These are phyloP conservation scores for Caenorhabditis inopinata DNA, from an alignment of 1,140 invertebrate genomes.

Conservation along the genomic window DNA sequence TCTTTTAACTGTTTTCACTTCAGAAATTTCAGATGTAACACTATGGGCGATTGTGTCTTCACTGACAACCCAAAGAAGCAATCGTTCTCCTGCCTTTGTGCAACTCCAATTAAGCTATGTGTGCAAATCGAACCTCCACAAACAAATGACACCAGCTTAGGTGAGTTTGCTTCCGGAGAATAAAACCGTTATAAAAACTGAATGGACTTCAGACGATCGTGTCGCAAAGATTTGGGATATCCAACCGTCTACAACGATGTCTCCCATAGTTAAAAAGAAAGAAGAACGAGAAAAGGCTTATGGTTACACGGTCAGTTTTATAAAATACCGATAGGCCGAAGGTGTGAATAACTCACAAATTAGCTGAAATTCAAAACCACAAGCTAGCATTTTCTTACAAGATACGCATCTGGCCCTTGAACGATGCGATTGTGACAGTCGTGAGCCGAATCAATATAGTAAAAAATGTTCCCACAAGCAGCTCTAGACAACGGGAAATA, in stretches of 20 bases:
- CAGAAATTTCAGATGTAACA: constrained; percentile 37
- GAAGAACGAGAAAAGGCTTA: constrained; percentile 60
- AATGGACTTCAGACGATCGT: constrained; percentile 46
- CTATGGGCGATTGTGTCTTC: constrained; percentile 59
- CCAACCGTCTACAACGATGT: constrained; percentile 40
- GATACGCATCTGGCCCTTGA: no score
- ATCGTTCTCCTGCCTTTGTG: constrained; percentile 59
- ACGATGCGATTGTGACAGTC: no score
- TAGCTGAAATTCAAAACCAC: no score
- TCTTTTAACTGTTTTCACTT: neutral
- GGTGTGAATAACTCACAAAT: no score
- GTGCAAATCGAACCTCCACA: constrained; percentile 60
- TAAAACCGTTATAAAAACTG: no score
- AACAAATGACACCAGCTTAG: constrained; percentile 20
- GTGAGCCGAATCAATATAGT: no score
- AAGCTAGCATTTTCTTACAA: no score
- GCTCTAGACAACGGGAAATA: no score
- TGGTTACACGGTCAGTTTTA: constrained; percentile 46
- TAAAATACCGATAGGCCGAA: no score
- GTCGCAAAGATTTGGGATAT: constrained; percentile 63
- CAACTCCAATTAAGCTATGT: constrained; percentile 59
- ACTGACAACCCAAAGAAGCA: constrained; percentile 46
- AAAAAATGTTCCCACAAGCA: no score
- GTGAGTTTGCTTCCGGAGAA: no score
- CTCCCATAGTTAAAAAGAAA: constrained; percentile 50